Base-by-base conservation (phyloP, 2,113 vertebrate genomes). In the Podarcis muralis region DNA sequence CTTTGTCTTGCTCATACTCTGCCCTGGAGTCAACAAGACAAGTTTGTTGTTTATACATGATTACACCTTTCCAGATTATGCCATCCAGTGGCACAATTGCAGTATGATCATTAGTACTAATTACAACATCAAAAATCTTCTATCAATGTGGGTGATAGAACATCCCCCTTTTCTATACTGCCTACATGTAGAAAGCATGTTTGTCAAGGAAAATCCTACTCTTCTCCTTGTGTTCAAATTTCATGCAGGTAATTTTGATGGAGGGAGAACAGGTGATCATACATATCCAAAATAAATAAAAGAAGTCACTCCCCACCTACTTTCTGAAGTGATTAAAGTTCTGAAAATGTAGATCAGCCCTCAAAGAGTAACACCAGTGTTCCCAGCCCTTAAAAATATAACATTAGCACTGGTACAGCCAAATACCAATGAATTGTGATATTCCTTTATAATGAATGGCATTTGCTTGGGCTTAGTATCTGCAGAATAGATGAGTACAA, bases 1-100 rank as follows among this genome's bases (percentile, higher is more conserved):
- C 59, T 40, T 5, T 85, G 30, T 59, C 35, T 77, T 65, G 20
- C 76, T 76, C 13, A 32, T 30, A 15, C 48, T 57, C 20, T 77
- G 74, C 16, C 35, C 32, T n/a, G 5, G 22, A 32, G 15, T 65
- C 35, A 77, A 65, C 3, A 7, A 30, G 23, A 40, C 53, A 76
- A 77, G 32, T 62, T 37, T 75, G 79, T 81, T 81, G 59, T 76
- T 13, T 30, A 13, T 9, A 27, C 0, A 0, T 1, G 27, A 1
- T 80, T 88, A 40, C 6, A 57, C 1, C 9, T 85, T 90, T 91
- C 86, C 86, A 25, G n/a, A 59, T 59, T 81, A 18, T 5, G 48
- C 37, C n/a, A 89, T 59, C 62, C 2, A n/a, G n/a, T n/a, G 1
- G 9, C 15, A 59, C 1, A 48, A 82, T 0, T 35, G 13, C 78